Conservation (phyloP, 64 coral and sea anemone genomes). For the Orbicella faveolata region DNA sequence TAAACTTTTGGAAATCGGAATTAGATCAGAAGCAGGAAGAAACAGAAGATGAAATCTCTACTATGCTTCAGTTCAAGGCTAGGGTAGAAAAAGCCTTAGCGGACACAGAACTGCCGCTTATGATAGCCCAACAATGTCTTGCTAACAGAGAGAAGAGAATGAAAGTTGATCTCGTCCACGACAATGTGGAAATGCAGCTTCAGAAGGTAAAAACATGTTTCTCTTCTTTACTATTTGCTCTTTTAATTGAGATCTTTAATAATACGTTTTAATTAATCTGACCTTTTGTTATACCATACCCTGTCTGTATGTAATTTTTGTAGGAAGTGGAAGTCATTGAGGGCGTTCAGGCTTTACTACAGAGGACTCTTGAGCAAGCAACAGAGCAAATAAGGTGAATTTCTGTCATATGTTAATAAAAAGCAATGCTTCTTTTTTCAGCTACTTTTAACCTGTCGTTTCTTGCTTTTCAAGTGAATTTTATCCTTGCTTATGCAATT, state of each 20-base stretch:
- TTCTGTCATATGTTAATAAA: not conserved
- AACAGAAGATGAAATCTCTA: slow-evolving; percentile 75
- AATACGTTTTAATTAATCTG: not conserved
- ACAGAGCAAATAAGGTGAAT: slow-evolving; percentile 94
- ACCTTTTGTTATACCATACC: not conserved
- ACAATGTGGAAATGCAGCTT: slow-evolving; percentile 97
- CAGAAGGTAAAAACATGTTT: slow-evolving; percentile 60
- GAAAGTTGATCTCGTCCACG: slow-evolving; percentile 93
- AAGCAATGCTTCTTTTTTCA: not conserved
- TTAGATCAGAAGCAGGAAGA: slow-evolving; percentile 88
- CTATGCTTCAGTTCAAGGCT: slow-evolving; percentile 79
- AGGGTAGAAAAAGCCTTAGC: slow-evolving; percentile 80
- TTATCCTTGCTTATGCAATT: not conserved
- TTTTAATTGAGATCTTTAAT: not conserved
- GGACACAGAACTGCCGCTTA: slow-evolving; percentile 86
- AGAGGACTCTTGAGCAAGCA: slow-evolving; percentile 95
- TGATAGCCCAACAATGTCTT: slow-evolving; percentile 96
- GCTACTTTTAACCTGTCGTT: not conserved
- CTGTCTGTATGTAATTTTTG: not conserved
- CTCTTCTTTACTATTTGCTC: not conserved
- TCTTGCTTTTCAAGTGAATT: not conserved
- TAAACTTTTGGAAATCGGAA: slow-evolving; percentile 96
- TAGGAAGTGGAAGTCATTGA: slow-evolving; percentile 97
- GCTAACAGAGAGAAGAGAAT: slow-evolving; percentile 84
- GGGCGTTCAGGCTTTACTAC: slow-evolving; percentile 91